These are phyloP conservation scores for Sciaenops ocellatus DNA, from an alignment of 2,797 vertebrate species.

Conservation along the genomic window DNA sequence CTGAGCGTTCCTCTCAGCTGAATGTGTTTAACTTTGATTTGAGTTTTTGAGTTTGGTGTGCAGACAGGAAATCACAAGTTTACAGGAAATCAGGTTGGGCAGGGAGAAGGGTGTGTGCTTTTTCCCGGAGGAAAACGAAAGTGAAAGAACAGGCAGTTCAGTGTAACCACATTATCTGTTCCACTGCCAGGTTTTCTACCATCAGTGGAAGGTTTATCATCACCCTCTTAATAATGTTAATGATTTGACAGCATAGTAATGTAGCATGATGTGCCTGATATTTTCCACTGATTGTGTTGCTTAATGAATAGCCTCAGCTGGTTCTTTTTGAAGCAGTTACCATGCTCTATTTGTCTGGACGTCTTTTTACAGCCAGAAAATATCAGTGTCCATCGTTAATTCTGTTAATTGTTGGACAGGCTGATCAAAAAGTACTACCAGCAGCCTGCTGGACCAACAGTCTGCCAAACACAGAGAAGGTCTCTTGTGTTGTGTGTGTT, in stretches of 20 bases:
- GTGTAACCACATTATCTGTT: not conserved
- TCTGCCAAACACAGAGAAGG: not conserved
- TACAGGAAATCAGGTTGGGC: constrained; percentile 21
- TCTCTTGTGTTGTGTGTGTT: constrained; percentile 37
- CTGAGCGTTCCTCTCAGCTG: not conserved
- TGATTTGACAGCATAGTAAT: not conserved
- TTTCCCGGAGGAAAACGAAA: constrained; percentile 27
- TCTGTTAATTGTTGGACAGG: not conserved
- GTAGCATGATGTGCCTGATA: not conserved
- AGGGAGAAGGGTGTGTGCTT: constrained; percentile 7
- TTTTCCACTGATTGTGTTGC: not conserved
- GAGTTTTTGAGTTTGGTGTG: not conserved
- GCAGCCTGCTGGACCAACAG: constrained; percentile 1
- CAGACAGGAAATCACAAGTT: constrained; percentile 5
- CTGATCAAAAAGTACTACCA: constrained; percentile 2
- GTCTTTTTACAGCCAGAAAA: not conserved
- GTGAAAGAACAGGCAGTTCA: constrained; percentile 27
- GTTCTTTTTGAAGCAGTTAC: not conserved
- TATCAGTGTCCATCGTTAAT: not conserved
- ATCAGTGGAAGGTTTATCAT: not conserved
- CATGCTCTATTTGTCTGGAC: constrained; percentile 1
- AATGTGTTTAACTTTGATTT: not conserved
- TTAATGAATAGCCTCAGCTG: not conserved
- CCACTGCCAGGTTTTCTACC: not conserved
- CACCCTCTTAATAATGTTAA: not conserved